A percentile compares a stretch with the other conserved stretches of the same genome.
Conservation (phyloP, 1,140 invertebrate genomes). For the Ctenoplectra terminalis region DNA sequence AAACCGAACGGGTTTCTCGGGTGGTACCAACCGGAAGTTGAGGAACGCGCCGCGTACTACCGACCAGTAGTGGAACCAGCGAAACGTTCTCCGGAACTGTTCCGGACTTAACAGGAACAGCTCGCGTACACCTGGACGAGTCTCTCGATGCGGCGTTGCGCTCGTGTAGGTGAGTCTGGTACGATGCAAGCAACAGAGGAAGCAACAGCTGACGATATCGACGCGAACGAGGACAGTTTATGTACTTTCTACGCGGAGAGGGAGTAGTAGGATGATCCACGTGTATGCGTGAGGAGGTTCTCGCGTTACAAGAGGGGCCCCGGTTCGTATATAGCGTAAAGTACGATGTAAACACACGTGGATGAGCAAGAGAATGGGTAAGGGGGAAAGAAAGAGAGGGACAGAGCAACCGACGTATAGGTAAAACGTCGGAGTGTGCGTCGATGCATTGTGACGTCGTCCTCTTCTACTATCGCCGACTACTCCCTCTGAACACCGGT, state of each 20-base stretch:
- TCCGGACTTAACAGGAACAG: too few species aligned
- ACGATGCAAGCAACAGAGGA: constrained; percentile 53
- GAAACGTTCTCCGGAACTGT: too few species aligned
- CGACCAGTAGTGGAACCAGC: too few species aligned
- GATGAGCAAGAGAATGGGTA: constrained; percentile 36
- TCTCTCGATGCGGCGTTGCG: not conserved
- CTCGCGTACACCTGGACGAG: constrained; percentile 7
- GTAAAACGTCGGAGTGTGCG: constrained; percentile 61
- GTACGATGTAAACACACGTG: constrained; percentile 66
- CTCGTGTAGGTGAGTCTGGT: constrained; percentile 3
- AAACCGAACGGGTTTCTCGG: constrained; percentile 28
- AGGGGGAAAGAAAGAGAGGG: constrained; percentile 22
- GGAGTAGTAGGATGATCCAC: constrained; percentile 37
- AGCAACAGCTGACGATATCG: constrained; percentile 77
- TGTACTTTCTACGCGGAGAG: constrained; percentile 65
- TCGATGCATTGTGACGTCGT: constrained; percentile 66
- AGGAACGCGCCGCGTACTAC: too few species aligned
- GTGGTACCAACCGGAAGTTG: too few species aligned
- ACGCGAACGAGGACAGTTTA: constrained; percentile 69
- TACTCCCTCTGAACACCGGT: constrained; percentile 29
- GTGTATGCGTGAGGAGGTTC: constrained; percentile 67
- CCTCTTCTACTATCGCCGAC: constrained; percentile 42
- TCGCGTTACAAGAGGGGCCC: constrained; percentile 58
- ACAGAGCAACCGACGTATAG: constrained; percentile 34
- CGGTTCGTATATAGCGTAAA: constrained; percentile 59